Conservation (phyloP, 2,888 invertebrate species). For the Dinocampus coccinellae region DNA sequence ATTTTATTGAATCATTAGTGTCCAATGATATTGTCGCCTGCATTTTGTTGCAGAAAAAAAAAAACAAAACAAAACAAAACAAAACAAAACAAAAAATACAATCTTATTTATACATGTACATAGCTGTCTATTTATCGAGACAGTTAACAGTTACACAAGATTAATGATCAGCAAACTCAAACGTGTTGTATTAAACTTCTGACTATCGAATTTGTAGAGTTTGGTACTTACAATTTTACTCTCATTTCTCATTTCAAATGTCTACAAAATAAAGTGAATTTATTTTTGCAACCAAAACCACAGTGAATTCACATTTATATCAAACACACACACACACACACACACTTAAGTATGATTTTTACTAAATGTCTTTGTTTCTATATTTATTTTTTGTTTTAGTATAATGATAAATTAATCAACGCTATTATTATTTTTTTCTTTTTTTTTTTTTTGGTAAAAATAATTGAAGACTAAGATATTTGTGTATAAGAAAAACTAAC, state of each 20-base stretch:
- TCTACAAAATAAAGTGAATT: not conserved
- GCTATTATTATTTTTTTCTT: too few relatives aligned
- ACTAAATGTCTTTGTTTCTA: not conserved
- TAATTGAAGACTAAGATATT: too few relatives aligned
- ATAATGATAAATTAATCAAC: too few relatives aligned
- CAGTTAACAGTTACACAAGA: not conserved
- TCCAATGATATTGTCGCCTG: not conserved
- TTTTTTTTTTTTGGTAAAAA: too few relatives aligned
- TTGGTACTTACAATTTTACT: not conserved
- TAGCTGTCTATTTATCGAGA: not conserved
- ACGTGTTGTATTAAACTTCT: not conserved
- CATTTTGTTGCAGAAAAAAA: not conserved
- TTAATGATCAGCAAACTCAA: not conserved
- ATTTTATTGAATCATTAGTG: not conserved
- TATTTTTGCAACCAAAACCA: not conserved
- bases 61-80: too few relatives aligned
- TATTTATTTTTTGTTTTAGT: too few relatives aligned
- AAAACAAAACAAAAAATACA: too few relatives aligned
- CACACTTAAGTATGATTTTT: too few relatives aligned
- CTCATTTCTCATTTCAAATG: not conserved
- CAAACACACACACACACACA: too few relatives aligned
- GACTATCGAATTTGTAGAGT: not conserved
- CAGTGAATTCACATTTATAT: not conserved
- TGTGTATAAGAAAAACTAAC: constrained; percentile 4
- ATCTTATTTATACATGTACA: not conserved